phyloP scores from a whole-genome alignment of 2,113 vertebrate species.

The Dicrurus megarhynchus region DNA sequence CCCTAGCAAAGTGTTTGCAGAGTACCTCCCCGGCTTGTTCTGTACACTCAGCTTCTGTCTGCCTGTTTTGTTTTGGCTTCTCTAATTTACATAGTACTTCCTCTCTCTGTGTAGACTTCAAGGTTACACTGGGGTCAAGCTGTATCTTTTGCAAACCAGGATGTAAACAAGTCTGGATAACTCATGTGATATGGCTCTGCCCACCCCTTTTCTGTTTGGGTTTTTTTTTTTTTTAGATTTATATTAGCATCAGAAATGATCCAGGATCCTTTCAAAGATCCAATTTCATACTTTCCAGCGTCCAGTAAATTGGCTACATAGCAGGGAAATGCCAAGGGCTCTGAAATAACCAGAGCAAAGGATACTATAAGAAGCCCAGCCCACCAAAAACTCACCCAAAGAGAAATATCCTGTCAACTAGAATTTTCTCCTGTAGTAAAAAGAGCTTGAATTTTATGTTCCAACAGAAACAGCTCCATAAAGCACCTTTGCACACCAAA shows the following conservation, averaged over 20 bases:
- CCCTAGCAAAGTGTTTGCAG: background rate
- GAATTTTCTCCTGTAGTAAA: background rate
- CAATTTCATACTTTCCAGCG: slow-evolving; percentile 1
- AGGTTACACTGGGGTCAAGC: slow-evolving; percentile 31
- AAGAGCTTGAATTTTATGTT: background rate
- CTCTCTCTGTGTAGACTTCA: slow-evolving; percentile 30
- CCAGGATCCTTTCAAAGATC: background rate
- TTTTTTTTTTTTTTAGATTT: background rate
- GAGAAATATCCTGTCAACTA: background rate
- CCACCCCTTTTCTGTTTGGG: background rate
- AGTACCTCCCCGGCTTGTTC: background rate
- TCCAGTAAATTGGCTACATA: slow-evolving; percentile 1
- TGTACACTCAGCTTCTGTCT: background rate
- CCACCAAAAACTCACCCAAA: background rate
- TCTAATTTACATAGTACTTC: slow-evolving; percentile 58
- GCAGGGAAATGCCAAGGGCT: slow-evolving; percentile 29
- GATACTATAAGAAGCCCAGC: background rate
- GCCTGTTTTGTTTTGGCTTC: slow-evolving; percentile 31
- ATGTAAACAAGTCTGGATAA: slow-evolving; percentile 57
- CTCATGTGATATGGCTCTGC: background rate
- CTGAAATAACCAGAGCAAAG: background rate
- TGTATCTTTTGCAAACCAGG: slow-evolving; percentile 55
- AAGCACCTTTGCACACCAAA: background rate
- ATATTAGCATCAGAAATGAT: slow-evolving; percentile 27
- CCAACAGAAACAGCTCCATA: background rate